phyloP scores from a whole-genome alignment of 2,888 invertebrate genomes.

The Drosophila austrosaltans region DNA sequence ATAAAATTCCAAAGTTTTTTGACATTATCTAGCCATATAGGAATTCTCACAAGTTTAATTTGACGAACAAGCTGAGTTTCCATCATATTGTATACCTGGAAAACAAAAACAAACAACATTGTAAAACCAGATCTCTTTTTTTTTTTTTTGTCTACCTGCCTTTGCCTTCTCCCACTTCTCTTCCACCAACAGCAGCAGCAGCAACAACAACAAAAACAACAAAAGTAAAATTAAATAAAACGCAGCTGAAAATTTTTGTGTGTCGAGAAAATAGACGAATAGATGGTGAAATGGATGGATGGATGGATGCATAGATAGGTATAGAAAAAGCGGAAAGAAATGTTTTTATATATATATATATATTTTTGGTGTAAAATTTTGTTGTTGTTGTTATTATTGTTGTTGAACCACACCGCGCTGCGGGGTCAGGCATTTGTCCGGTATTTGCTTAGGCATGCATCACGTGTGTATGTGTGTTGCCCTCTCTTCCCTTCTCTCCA shows the following conservation, averaged over 20 bases:
- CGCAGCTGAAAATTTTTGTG: slow-evolving; percentile 37
- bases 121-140: slow-evolving; percentile 12
- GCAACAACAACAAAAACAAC: slow-evolving; percentile 48
- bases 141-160: slow-evolving; percentile 2
- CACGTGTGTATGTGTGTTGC: slow-evolving; percentile 12
- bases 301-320: slow-evolving; percentile 22
- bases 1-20: slow-evolving; percentile 28
- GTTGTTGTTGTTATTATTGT: slow-evolving; percentile 14
- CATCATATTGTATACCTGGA: slow-evolving; percentile 1
- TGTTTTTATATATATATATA: slow-evolving; percentile 24
- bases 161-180: not conserved
- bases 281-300: slow-evolving; percentile 34
- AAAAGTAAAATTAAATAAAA: slow-evolving; percentile 59
- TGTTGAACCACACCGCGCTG: slow-evolving; percentile 19
- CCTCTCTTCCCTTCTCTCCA: slow-evolving; percentile 35
- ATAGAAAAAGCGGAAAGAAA: slow-evolving; percentile 58
- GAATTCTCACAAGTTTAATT: slow-evolving; percentile 6
- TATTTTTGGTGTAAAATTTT: slow-evolving; percentile 65
- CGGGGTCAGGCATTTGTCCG: slow-evolving; percentile 65
- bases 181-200: not conserved
- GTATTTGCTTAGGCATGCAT: slow-evolving; percentile 13
- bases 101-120: not conserved
- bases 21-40: slow-evolving; percentile 6
- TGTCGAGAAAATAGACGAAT: slow-evolving; percentile 29
- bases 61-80: slow-evolving; percentile 1